Conservation (phyloP, 2,888 invertebrate species). For the Pomacea canaliculata region DNA sequence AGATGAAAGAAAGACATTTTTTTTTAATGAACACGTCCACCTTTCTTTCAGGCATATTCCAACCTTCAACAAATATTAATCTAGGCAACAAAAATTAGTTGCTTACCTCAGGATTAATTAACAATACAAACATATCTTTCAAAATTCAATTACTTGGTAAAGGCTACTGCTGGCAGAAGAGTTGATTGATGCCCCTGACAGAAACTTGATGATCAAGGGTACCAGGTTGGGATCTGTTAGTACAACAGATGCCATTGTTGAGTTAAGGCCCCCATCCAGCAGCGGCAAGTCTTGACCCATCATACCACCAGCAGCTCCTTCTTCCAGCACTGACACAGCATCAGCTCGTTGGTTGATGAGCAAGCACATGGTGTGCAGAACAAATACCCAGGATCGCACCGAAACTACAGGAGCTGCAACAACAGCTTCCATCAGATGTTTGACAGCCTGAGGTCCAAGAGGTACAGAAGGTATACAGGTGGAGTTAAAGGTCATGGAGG, state of each 20-base stretch:
- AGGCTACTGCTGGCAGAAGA: constrained; percentile 40
- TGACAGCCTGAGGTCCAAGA: constrained; percentile 76
- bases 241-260: constrained; percentile 60
- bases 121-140: no score
- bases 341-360: constrained; percentile 76
- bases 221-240: constrained; percentile 61
- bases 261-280: not conserved
- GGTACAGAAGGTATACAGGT: constrained; percentile 75
- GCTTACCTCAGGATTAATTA: no score
- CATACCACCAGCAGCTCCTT: constrained; percentile 31
- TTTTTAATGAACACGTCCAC: no score
- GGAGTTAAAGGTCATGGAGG: constrained; percentile 54
- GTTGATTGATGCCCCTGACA: constrained; percentile 57
- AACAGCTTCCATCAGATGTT: constrained; percentile 75
- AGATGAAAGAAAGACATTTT: not conserved
- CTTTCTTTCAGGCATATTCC: no score
- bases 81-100: no score
- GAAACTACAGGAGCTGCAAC: constrained; percentile 70
- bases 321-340: constrained; percentile 27
- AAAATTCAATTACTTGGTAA: constrained; percentile 25
- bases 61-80: no score
- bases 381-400: constrained; percentile 83
- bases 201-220: constrained; percentile 60
- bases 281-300: constrained; percentile 19
- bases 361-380: constrained; percentile 82